Conservation (phyloP, 37 sponge, comb jelly and placozoan species). For the Agelas oroides region DNA sequence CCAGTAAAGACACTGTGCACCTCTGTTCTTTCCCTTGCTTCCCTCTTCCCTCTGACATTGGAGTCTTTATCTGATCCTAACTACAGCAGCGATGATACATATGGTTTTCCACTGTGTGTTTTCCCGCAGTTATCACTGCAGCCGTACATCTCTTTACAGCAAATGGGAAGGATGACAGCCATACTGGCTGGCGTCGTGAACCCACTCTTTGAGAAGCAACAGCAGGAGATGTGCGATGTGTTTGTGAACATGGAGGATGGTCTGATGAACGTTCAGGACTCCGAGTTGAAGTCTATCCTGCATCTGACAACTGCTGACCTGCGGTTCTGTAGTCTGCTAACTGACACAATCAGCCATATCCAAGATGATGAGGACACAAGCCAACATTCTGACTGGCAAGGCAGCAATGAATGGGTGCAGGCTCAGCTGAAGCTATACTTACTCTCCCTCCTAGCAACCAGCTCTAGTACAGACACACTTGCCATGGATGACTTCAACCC, state of each 20-base stretch:
- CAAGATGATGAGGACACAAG: not conserved
- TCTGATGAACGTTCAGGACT: constrained; percentile 20
- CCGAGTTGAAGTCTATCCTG: constrained; percentile 21
- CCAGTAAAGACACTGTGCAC: constrained; percentile 21
- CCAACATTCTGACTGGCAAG: constrained; percentile 53
- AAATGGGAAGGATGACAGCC: constrained; percentile 44
- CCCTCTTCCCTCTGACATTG: constrained; percentile 60
- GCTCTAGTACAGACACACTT: not conserved
- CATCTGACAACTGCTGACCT: constrained; percentile 75
- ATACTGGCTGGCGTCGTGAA: constrained; percentile 68
- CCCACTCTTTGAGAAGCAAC: constrained; percentile 73
- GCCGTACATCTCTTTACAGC: constrained; percentile 74
- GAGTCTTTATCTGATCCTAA: constrained; percentile 14
- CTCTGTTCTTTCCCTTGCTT: constrained; percentile 39
- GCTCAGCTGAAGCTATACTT: constrained; percentile 72
- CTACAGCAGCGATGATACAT: not conserved
- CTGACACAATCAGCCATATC: not conserved
- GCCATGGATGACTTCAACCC: constrained; percentile 53
- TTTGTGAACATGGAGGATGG: constrained; percentile 50
- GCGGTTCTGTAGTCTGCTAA: constrained; percentile 53
- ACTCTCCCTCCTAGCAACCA: constrained; percentile 51
- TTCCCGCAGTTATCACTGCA: constrained; percentile 30
- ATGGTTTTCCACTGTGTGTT: constrained; percentile 33
- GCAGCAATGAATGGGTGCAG: constrained; percentile 81
- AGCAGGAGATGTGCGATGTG: constrained; percentile 56